Conservation (phyloP, 2,888 invertebrate species). For the Xanthorhoe designata region DNA sequence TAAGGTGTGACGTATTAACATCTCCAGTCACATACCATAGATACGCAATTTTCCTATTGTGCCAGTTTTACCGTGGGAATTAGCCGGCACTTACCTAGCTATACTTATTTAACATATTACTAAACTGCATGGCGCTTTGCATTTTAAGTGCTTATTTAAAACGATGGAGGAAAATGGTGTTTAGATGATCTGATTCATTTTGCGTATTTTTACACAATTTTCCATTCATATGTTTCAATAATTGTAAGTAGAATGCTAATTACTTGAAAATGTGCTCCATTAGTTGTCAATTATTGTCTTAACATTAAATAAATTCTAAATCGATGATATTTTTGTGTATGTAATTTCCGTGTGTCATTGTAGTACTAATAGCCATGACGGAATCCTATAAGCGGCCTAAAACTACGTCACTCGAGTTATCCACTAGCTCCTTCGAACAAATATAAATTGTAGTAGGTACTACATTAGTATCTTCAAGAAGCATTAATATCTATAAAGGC, state of each 20-base stretch:
- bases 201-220: neutral
- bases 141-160: constrained; percentile 47
- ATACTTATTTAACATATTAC: constrained; percentile 47
- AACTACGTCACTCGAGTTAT: too few species aligned
- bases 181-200: constrained; percentile 1
- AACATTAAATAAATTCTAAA: too few species aligned
- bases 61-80: constrained; percentile 68
- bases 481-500: too few species aligned
- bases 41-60: constrained; percentile 74
- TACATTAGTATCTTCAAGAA: too few species aligned
- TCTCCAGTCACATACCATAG: constrained; percentile 47
- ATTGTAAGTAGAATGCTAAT: neutral
- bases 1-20: constrained; percentile 35
- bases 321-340: too few species aligned
- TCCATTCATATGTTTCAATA: neutral
- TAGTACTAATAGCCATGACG: too few species aligned
- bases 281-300: too few species aligned
- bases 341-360: too few species aligned
- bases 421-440: too few species aligned
- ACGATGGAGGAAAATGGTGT: constrained; percentile 21
- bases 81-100: constrained; percentile 36
- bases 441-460: too few species aligned
- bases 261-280: neutral
- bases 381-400: too few species aligned
- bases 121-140: constrained; percentile 40